Conservation (phyloP, 2,113 vertebrate genomes). For the Microcebus lehilahytsara region DNA sequence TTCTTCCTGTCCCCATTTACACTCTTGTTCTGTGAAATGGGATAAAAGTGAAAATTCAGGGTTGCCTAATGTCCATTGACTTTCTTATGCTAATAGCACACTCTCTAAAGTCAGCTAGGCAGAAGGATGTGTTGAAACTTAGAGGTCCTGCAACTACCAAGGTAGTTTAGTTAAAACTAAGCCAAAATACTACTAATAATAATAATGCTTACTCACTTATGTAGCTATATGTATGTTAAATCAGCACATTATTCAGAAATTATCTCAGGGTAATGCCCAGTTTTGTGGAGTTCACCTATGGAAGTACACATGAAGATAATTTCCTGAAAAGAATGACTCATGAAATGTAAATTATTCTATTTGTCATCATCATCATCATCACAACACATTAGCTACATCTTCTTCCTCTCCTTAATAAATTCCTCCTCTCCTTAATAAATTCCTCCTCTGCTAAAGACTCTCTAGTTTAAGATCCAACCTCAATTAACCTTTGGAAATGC, state of each 20-base stretch:
- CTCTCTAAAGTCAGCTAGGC: not conserved
- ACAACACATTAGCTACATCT: no score
- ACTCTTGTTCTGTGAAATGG: slow-evolving; percentile 6
- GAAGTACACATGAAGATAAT: not conserved
- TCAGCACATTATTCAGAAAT: not conserved
- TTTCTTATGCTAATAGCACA: not conserved
- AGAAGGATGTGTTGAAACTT: not conserved
- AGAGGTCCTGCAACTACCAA: not conserved
- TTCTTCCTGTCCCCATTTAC: not conserved
- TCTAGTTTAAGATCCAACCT: not conserved
- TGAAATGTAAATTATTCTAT: not conserved
- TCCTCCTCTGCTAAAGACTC: not conserved
- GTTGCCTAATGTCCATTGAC: not conserved
- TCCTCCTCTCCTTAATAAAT: not conserved
- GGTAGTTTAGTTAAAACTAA: not conserved
- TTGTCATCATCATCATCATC: not conserved
- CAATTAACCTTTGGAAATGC: not conserved
- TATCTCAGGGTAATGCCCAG: not conserved
- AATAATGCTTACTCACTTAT: not conserved
- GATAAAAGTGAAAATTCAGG: not conserved
- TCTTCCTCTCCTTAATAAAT: not conserved
- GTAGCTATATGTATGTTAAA: not conserved
- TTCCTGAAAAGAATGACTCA: not conserved
- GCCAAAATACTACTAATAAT: not conserved
- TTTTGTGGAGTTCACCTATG: not conserved